Conservation (phyloP, 2,888 invertebrate species). For the Tipula lateralis region DNA sequence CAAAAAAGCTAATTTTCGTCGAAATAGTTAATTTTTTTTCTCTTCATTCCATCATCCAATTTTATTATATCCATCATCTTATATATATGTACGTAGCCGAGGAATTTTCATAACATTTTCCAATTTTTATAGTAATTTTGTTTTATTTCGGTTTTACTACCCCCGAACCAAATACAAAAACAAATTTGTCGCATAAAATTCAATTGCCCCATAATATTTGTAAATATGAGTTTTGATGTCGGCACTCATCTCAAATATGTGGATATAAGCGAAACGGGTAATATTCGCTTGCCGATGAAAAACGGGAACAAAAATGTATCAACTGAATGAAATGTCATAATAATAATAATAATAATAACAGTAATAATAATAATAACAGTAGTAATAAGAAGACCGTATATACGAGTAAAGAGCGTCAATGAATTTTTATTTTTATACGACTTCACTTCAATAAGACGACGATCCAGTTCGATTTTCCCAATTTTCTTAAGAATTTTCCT, state of each 20-base stretch:
- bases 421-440: conserved; percentile 6
- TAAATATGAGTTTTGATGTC: conserved; percentile 19
- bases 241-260: not conserved
- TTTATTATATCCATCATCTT: not conserved
- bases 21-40: not conserved
- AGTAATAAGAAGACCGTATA: not conserved
- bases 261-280: not conserved
- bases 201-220: not conserved
- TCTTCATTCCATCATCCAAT: not conserved
- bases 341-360: not conserved
- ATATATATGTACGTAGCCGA: not conserved
- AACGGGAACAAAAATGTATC: not conserved
- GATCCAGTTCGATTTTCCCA: not conserved
- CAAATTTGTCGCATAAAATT: not conserved
- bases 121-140: conserved; percentile 16
- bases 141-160: not conserved
- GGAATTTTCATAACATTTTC: not conserved
- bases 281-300: not conserved
- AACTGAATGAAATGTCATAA: not conserved
- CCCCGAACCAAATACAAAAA: not conserved
- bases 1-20: not conserved
- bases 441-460: not conserved
- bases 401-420: not conserved
- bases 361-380: not conserved
- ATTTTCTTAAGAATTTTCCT: not conserved